Percentiles rank a stretch among this genome's conserved stretches.
phyloP scores from a whole-genome alignment of 2,797 vertebrate species.

The Clarias pachynema region DNA sequence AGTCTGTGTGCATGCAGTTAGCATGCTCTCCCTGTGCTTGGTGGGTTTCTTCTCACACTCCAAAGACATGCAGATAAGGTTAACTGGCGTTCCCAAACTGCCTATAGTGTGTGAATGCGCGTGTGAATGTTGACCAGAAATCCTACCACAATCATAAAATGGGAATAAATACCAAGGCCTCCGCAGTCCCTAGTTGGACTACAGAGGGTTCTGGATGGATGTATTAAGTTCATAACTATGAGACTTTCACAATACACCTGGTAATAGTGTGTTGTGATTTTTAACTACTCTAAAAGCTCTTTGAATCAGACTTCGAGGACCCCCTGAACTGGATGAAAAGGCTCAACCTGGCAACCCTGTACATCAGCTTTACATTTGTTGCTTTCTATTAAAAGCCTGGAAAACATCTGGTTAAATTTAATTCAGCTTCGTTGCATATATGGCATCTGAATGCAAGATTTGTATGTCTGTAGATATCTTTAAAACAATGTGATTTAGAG shows the following conservation, averaged over 20 bases:
- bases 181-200: no score
- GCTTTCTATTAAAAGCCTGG: neutral
- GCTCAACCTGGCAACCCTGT: neutral
- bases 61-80: no score
- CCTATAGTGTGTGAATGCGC: no score
- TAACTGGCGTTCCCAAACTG: no score
- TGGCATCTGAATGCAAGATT: neutral
- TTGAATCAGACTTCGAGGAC: fast-evolving
- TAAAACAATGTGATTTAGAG: neutral
- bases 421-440: neutral
- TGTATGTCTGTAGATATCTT: neutral
- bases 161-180: no score
- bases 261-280: neutral
- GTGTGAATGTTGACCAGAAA: no score
- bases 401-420: neutral
- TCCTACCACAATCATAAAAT: no score
- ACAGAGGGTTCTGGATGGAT: no score
- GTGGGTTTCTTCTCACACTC: no score
- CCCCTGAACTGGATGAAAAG: neutral
- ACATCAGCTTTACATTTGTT: neutral
- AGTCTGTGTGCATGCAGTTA: no score
- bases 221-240: no score
- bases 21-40: no score
- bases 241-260: neutral
- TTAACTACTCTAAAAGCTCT: neutral